Base-by-base conservation (phyloP, 2,888 invertebrate genomes). In the Chrysolina haemoptera region DNA sequence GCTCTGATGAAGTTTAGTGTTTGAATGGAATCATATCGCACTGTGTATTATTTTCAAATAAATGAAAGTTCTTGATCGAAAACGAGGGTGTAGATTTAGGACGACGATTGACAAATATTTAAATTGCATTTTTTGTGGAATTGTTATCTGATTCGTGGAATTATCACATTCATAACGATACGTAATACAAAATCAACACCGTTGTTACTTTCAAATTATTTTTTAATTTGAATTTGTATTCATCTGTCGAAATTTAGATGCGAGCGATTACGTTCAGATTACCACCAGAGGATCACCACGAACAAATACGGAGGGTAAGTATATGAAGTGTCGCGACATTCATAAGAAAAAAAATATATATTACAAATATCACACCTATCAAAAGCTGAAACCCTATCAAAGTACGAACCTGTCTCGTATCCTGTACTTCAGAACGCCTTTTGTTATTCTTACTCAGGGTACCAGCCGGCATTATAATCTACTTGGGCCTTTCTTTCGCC, bases 381-480 rank as follows among this genome's bases (percentile, higher is more conserved):
- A 5, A 5, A 27, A 5, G 1, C 27, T 5, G 5, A 27, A 27
- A 3, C 5, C 27, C 27, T 27, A 1, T 3, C 35, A 35, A 20
- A 59, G 59, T 59, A 10, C 27, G 27, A n/a, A 22, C n/a, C 59
- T 59, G 59, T n/a, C n/a, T n/a, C 27, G 16, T 27, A 59, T 59
- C 59, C 27, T 59, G 59, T 59, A n/a, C 59, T 59, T 59, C 27
- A n/a, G 5, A 59, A 59, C 14, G n/a, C 59, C 35, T 59, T 35
- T 59, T 59, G n/a, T 59, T 27, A 59, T 59, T 59, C 35, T 59
- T 35, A 22, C 1, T 27, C 16, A 27, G 16, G 59, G 22, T 59
- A 22, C n/a, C 59, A 59, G 35, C 35, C 35, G 27, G 59, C n/a
- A 59, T 35, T 59, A 35, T 59, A 43, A 59, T 27, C 35, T n/a